These are phyloP conservation scores for Eptatretus atami DNA, from an alignment of 2,797 vertebrate species.

Conservation along the genomic window DNA sequence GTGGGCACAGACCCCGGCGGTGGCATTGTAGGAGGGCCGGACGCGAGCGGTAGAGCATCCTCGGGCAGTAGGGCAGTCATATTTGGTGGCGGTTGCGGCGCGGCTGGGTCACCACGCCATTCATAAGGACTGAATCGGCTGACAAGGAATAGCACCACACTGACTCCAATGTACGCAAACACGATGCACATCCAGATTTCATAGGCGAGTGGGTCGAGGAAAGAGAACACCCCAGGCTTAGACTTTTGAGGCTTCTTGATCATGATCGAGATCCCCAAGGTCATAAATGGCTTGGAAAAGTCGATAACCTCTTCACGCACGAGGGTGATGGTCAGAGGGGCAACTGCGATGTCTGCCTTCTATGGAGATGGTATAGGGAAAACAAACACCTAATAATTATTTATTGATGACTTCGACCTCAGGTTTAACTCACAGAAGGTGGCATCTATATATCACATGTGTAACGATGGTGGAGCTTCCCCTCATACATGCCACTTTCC, in stretches of 20 bases:
- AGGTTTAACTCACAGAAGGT: no score
- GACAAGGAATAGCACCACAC: conserved; percentile 86
- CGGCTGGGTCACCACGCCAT: conserved; percentile 41
- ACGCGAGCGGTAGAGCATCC: no score
- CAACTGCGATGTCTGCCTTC: conserved; percentile 88
- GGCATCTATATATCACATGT: no score
- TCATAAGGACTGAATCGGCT: conserved; percentile 95
- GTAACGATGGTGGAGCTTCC: no score
- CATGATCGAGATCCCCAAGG: conserved; percentile 94
- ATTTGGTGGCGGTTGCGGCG: no score
- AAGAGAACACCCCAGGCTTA: conserved; percentile 89
- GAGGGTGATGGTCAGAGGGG: conserved; percentile 78
- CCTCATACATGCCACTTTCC: no score
- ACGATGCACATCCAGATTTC: conserved; percentile 99
- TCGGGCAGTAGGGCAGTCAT: no score
- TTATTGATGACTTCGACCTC: no score
- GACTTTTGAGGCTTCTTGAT: conserved; percentile 98
- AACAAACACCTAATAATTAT: no score
- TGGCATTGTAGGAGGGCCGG: no score
- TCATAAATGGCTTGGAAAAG: conserved; percentile 98
- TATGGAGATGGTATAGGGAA: conserved; percentile 12
- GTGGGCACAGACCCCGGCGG: no score
- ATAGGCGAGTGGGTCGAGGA: conserved; percentile 84
- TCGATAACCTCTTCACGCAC: conserved; percentile 94
- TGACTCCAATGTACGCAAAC: conserved; percentile 95